Evolutionary conservation across 2,797 vertebrate genomes (phyloP).

Genomic region (Bufotes viridis): DNA sequence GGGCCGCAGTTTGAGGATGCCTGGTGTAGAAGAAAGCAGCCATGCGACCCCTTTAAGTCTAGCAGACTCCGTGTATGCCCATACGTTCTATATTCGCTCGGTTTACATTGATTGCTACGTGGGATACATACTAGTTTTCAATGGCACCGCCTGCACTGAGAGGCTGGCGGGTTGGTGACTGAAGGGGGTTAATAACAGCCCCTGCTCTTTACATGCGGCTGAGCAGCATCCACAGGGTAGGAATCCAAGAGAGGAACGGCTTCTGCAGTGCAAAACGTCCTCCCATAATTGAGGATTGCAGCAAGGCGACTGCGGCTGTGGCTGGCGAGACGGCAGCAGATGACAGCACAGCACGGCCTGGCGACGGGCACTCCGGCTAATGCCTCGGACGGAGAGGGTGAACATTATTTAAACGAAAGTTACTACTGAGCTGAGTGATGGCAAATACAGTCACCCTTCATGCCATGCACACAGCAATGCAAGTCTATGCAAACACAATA

Average conservation of each 20-base stretch:
- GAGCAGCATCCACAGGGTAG: background rate
- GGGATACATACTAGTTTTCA: too few relatives aligned
- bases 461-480: background rate
- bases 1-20: too few relatives aligned
- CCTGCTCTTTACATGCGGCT: background rate
- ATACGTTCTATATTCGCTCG: too few relatives aligned
- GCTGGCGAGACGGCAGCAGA: conserved; percentile 24
- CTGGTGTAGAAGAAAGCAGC: too few relatives aligned
- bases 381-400: background rate
- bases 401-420: conserved; percentile 15
- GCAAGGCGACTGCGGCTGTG: conserved; percentile 34
- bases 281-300: conserved; percentile 46
- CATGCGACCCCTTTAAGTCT: too few relatives aligned
- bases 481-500: background rate
- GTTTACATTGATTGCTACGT: too few relatives aligned
- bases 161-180: background rate
- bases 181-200: conserved; percentile 4
- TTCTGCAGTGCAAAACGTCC: background rate
- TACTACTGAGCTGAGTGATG: background rate
- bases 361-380: background rate
- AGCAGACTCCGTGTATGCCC: too few relatives aligned
- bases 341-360: conserved; percentile 32
- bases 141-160: background rate
- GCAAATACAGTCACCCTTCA: background rate
- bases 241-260: background rate